Evolutionary conservation across 2,797 vertebrate species (phyloP).

Genomic region (Petrocephalus schoutedeni): DNA sequence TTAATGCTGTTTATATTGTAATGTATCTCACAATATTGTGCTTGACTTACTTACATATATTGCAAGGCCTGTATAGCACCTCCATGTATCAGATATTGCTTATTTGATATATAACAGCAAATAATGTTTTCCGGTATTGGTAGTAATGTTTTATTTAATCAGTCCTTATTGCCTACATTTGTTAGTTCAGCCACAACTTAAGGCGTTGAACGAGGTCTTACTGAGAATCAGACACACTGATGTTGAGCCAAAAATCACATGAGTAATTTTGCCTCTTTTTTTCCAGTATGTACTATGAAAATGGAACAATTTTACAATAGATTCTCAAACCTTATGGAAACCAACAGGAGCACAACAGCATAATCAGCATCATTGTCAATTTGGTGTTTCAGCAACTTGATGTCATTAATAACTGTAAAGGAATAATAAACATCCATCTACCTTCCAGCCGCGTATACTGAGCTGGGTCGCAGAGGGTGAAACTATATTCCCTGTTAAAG

Average conservation of each 20-base stretch:
- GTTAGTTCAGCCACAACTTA: constrained; percentile 13
- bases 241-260: not conserved
- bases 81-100: not conserved
- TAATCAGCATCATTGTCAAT: not conserved
- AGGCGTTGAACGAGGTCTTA: not conserved
- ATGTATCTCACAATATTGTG: not conserved
- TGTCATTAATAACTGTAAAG: not conserved
- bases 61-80: not conserved
- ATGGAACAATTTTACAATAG: not conserved
- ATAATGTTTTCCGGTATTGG: constrained; percentile 1
- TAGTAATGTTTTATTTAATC: constrained; percentile 17
- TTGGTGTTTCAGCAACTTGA: not conserved
- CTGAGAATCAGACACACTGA: not conserved
- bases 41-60: not conserved
- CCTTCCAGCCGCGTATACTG: not conserved
- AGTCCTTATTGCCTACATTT: constrained; percentile 17
- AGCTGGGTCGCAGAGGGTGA: not conserved
- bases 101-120: constrained; percentile 9
- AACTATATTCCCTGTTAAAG: not conserved
- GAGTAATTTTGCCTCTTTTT: not conserved
- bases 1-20: not conserved
- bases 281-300: not conserved
- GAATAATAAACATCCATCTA: not conserved
- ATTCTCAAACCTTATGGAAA: not conserved
- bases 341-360: not conserved